A percentile compares a stretch with the other conserved stretches of the same genome.
Evolutionary conservation across 23 tunicate genomes (phyloP).

Genomic region (Botrylloides violaceus): DNA sequence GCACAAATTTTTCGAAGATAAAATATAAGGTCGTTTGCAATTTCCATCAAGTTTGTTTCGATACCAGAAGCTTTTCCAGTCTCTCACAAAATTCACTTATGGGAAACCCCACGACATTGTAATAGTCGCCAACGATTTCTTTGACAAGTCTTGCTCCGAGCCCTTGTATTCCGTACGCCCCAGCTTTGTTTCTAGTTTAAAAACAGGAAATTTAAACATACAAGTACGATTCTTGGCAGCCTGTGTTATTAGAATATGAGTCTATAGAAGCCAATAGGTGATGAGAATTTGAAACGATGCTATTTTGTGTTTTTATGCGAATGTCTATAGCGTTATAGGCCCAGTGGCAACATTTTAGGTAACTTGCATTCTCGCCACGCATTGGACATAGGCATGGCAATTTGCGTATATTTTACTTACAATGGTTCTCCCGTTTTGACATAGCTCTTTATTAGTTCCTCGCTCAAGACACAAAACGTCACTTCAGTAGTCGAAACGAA

Average conservation of each 20-base stretch:
- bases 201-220: not conserved
- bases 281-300: no score
- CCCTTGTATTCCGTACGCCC: constrained; percentile 96
- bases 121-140: constrained; percentile 67
- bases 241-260: not conserved
- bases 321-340: no score
- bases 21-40: not conserved
- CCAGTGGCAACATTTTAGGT: no score
- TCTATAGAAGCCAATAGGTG: not conserved
- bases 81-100: constrained; percentile 33
- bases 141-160: constrained; percentile 75
- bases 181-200: constrained; percentile 80
- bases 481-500: constrained; percentile 62
- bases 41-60: not conserved
- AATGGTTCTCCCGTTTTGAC: constrained; percentile 78
- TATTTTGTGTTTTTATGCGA: not conserved
- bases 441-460: constrained; percentile 44
- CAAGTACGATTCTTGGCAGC: no score
- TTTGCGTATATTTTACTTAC: no score
- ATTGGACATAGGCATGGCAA: no score
- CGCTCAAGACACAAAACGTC: constrained; percentile 31
- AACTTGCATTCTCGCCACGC: no score
- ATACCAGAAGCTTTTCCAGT: constrained; percentile 25
- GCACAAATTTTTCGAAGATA: not conserved
- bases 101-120: constrained; percentile 96